Evolutionary conservation across 2,113 vertebrate genomes (phyloP).

Genomic region (Cryptotis parvus): DNA sequence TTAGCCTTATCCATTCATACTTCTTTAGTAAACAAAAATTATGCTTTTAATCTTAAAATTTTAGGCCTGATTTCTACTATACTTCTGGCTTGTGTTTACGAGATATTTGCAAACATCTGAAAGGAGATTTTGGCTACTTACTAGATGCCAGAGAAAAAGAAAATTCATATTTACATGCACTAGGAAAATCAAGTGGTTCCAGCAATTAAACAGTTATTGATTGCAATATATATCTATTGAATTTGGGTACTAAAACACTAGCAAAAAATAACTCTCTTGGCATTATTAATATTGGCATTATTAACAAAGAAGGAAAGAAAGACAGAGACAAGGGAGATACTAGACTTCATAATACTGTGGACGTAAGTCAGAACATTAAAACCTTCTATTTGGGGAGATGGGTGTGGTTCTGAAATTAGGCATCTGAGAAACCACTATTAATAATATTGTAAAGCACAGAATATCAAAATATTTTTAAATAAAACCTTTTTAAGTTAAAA

Average conservation of each 20-base stretch:
- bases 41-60: conserved; percentile 67
- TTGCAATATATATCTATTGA: conserved; percentile 4
- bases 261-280: neutral
- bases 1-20: conserved; percentile 67
- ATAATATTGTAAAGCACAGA: too few relatives aligned
- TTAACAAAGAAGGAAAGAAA: neutral
- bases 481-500: neutral
- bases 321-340: conserved; percentile 10
- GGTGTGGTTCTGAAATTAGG: too few relatives aligned
- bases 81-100: neutral
- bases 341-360: neutral
- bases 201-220: conserved; percentile 28
- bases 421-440: too few relatives aligned
- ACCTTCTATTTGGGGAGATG: neutral
- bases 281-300: conserved; percentile 8
- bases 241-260: neutral
- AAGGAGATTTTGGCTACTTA: conserved; percentile 55
- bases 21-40: conserved; percentile 70
- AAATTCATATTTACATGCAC: conserved; percentile 52
- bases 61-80: conserved; percentile 50
- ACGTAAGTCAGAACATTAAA: conserved; percentile 47
- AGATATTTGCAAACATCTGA: conserved; percentile 35
- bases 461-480: too few relatives aligned
- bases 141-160: conserved; percentile 51
- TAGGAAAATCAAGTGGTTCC: conserved; percentile 30